Evolutionary conservation across 35 echinoderm and acorn worm genomes (phyloP).

Genomic region (Apostichopus parvimensis): DNA sequence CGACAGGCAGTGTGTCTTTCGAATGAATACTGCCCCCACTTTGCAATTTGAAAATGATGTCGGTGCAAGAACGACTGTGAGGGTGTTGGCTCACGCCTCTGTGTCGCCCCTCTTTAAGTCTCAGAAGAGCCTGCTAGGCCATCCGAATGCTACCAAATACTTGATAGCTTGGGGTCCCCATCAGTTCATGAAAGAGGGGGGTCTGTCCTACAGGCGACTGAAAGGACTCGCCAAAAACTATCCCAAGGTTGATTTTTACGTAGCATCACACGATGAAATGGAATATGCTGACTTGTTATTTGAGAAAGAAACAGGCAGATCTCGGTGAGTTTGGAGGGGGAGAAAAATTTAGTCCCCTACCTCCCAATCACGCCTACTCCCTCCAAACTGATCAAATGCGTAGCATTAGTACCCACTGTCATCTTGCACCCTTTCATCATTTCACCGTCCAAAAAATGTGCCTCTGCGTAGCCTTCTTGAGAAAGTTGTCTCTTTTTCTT

Average conservation of each 20-base stretch:
- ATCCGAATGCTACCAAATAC: slow-evolving; percentile 26
- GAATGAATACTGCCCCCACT: slow-evolving; percentile 83
- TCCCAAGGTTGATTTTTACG: slow-evolving; percentile 47
- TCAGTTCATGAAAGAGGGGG: slow-evolving; percentile 61
- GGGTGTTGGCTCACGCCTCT: slow-evolving; percentile 58
- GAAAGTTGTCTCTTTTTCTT: too few relatives aligned
- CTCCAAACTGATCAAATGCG: too few relatives aligned
- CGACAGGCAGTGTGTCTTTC: slow-evolving; percentile 68
- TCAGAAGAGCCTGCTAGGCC: slow-evolving; percentile 10
- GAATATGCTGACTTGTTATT: slow-evolving; percentile 68
- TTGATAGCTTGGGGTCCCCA: slow-evolving; percentile 53
- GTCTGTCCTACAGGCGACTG: slow-evolving; percentile 37
- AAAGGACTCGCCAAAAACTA: slow-evolving; percentile 38
- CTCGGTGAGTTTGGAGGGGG: slow-evolving; percentile 34
- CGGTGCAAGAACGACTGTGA: slow-evolving; percentile 73
- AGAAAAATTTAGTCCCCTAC: too few relatives aligned
- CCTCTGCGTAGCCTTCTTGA: too few relatives aligned
- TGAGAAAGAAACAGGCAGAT: slow-evolving; percentile 71
- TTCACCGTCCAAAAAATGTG: too few relatives aligned
- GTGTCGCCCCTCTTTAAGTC: slow-evolving; percentile 23
- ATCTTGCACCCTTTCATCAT: too few relatives aligned
- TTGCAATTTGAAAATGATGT: slow-evolving; percentile 68
- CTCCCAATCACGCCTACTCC: too few relatives aligned
- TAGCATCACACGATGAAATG: slow-evolving; percentile 74
- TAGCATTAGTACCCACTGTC: too few relatives aligned